phyloP scores from a whole-genome alignment of 2,797 vertebrate genomes.

The Pangasius larnaudii region DNA sequence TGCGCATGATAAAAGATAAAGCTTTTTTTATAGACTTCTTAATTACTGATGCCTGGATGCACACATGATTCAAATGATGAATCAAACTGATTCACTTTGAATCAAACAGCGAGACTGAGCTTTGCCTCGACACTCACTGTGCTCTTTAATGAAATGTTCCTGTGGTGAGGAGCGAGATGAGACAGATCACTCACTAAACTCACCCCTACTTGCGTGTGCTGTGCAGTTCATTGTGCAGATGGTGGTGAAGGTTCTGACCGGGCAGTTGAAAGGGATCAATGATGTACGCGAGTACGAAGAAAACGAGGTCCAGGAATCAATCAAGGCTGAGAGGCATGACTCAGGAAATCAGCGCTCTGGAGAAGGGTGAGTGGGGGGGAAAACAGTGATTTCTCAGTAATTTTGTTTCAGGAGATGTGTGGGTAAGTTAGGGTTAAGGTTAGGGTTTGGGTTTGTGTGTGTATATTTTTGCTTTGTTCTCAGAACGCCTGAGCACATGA shows the following conservation, averaged over 20 bases:
- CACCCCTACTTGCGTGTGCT: not conserved
- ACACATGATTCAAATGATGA: not conserved
- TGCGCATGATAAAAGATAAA: not conserved
- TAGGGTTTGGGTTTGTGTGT: not conserved
- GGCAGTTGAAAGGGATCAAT: conserved; percentile 87
- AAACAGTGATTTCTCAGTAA: not conserved
- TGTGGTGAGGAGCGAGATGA: not conserved
- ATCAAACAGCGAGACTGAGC: not conserved
- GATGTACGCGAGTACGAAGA: conserved; percentile 91
- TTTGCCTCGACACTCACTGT: not conserved
- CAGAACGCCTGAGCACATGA: not conserved
- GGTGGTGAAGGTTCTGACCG: conserved; percentile 87
- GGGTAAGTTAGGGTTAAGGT: too few relatives aligned
- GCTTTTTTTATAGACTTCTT: not conserved
- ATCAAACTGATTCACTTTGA: not conserved
- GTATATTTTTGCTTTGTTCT: not conserved
- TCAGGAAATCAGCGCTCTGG: conserved; percentile 70
- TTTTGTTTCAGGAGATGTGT: not conserved
- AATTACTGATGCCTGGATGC: not conserved
- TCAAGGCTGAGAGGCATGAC: conserved; percentile 50
- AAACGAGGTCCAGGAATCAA: conserved; percentile 66
- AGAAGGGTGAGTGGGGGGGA: conserved; percentile 74
- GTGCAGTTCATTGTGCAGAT: conserved; percentile 90
- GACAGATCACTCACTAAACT: not conserved
- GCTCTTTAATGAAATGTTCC: not conserved